These are phyloP conservation scores for Paralichthys olivaceus DNA, from an alignment of 2,113 vertebrate species.

Conservation along the genomic window DNA sequence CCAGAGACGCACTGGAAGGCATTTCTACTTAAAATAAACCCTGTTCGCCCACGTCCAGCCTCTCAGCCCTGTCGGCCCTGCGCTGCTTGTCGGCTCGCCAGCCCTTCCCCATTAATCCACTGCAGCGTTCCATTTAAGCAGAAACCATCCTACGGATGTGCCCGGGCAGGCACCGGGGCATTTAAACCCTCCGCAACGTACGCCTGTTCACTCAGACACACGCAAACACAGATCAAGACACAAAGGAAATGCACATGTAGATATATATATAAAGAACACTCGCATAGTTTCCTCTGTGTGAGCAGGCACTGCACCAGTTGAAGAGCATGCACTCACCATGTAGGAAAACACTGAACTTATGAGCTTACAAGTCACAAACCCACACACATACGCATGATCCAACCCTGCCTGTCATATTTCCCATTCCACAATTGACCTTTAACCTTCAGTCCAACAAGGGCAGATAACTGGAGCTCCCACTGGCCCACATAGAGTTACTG, in stretches of 20 bases:
- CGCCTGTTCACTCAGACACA: conserved; percentile 54
- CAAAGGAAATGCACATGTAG: conserved; percentile 37
- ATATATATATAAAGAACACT: conserved; percentile 23
- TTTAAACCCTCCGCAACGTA: conserved; percentile 66
- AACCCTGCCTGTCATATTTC: conserved; percentile 28
- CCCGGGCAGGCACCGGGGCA: conserved; percentile 68
- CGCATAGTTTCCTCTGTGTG: conserved; percentile 40
- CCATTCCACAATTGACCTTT: conserved; percentile 42
- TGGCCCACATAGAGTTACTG: conserved; percentile 8
- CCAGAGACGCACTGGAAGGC: conserved; percentile 79
- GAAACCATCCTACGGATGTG: conserved; percentile 76
- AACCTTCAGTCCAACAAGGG: conserved; percentile 36
- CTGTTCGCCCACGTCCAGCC: conserved; percentile 76
- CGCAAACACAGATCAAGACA: conserved; percentile 51
- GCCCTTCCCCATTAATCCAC: conserved; percentile 80
- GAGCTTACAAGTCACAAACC: conserved; percentile 40
- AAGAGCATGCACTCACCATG: conserved; percentile 13
- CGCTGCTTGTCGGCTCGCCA: conserved; percentile 69
- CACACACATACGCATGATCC: conserved; percentile 14
- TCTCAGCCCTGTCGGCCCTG: conserved; percentile 70
- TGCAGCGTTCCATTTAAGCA: conserved; percentile 74
- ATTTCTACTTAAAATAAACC: conserved; percentile 84
- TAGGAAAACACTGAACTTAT: conserved; percentile 58
- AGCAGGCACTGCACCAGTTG: conserved; percentile 36
- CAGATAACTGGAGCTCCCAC: conserved; percentile 17